Evolutionary conservation across 2,113 vertebrate genomes (phyloP).

Genomic region (Rhinolophus ferrumequinum): DNA sequence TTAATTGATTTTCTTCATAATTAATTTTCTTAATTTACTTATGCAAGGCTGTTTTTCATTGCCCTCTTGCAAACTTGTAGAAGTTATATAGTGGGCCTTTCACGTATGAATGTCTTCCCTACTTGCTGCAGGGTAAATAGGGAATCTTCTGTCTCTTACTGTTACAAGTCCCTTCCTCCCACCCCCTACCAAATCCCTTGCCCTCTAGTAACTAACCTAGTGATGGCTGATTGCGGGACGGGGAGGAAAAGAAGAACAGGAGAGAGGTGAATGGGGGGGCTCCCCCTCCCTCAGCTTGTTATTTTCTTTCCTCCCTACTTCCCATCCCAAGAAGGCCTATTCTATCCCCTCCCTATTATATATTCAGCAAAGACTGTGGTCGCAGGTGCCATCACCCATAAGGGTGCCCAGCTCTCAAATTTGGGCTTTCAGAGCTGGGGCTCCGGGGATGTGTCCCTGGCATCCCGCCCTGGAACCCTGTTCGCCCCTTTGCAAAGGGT

Average conservation of each 20-base stretch:
- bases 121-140: not conserved
- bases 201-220: not conserved
- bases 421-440: not conserved
- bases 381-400: not conserved
- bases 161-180: not conserved
- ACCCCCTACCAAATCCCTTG: not conserved
- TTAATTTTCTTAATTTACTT: slow-evolving; percentile 35
- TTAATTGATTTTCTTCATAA: slow-evolving; percentile 37
- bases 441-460: not conserved
- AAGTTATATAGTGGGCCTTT: not conserved
- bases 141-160: slow-evolving; percentile 18
- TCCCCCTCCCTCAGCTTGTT: not conserved
- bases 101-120: not conserved
- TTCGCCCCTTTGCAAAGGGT: not conserved
- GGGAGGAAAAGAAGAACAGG: not conserved
- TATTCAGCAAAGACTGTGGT: not conserved
- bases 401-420: not conserved
- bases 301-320: not conserved
- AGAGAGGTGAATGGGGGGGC: not conserved
- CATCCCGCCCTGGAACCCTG: not conserved
- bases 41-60: slow-evolving; percentile 48
- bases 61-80: not conserved
- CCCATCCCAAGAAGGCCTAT: not conserved
- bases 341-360: not conserved
- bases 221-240: not conserved